These are phyloP conservation scores for Mesochorus sp. DNA, from an alignment of 2,888 invertebrate genomes.

Conservation along the genomic window DNA sequence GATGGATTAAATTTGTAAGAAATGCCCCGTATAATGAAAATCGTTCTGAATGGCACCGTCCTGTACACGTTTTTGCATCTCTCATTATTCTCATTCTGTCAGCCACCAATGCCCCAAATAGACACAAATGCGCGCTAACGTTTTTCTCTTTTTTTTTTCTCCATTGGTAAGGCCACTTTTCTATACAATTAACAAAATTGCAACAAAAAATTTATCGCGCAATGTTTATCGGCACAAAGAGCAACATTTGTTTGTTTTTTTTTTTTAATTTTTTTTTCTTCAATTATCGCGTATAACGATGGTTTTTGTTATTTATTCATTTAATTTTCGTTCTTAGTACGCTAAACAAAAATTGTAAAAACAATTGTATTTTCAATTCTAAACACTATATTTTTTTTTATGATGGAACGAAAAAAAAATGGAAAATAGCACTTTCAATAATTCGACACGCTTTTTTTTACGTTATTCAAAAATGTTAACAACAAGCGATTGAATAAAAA, in stretches of 20 bases:
- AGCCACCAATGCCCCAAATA: conserved; percentile 23
- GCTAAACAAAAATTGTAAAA: conserved; percentile 35
- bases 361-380: conserved; percentile 21
- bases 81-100: conserved; percentile 18
- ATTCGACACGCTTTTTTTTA: background rate
- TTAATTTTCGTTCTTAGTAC: conserved; percentile 9
- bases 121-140: conserved; percentile 1
- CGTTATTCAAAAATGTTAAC: background rate
- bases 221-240: conserved; percentile 29
- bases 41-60: too few species aligned
- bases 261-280: background rate
- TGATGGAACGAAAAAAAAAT: background rate
- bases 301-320: background rate
- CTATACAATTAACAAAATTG: conserved; percentile 48
- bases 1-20: too few species aligned
- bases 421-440: conserved; percentile 28
- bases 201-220: conserved; percentile 22
- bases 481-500: conserved; percentile 4
- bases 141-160: conserved; percentile 15
- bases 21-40: too few species aligned
- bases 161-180: conserved; percentile 66
- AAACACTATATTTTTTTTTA: background rate
- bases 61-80: conserved; percentile 17
- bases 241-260: conserved; percentile 16
- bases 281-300: too few species aligned